Base-by-base conservation (phyloP, 2,888 invertebrate genomes). In the Epinotia ramella region DNA sequence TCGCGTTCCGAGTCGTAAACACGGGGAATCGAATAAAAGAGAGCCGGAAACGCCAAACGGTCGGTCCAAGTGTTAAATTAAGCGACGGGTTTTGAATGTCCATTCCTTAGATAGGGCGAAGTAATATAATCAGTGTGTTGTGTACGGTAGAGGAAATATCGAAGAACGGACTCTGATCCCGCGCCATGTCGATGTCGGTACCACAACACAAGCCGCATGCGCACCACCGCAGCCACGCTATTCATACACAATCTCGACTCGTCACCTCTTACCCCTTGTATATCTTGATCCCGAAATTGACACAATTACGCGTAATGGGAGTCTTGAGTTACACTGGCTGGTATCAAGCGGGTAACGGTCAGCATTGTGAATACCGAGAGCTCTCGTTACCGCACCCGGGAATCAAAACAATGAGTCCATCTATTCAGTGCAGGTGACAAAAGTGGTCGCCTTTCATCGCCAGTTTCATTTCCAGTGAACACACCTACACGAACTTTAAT, bases 341-440 rank as follows among this genome's bases (percentile, higher is more conserved):
- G 1, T n/a, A n/a, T 53, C 53, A 53, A 53, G 53, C 13, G 53
- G n/a, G 53, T 49, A 16, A 13, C 53, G n/a, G 53, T 49, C 13
- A 49, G 16, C n/a, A 53, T 53, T n/a, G 53, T 16, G 53, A 53
- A 53, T n/a, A 53, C 6, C 6, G 6, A 79, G 82, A 82, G 85
- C 86, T 91, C 91, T 80, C 76, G 81, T 91, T 91, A 88, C 91
- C 82, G 82, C 79, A 80, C 79, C 79, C 44, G 59, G 86, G 87
- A 89, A 90, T 87, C 87, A 87, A 87, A 91, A 91, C 89, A 91
- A 90, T 89, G 86, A 83, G 81, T 82, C 79, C 83, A 83, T 84
- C 86, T 85, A 86, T 85, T 82, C 82, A 83, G 80, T 79, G 84
- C 86, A 88, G 84, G 86, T 89, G 87, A 87, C 84, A 86, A 86